phyloP scores from a whole-genome alignment of 2,113 vertebrate species.

The Menura novaehollandiae region DNA sequence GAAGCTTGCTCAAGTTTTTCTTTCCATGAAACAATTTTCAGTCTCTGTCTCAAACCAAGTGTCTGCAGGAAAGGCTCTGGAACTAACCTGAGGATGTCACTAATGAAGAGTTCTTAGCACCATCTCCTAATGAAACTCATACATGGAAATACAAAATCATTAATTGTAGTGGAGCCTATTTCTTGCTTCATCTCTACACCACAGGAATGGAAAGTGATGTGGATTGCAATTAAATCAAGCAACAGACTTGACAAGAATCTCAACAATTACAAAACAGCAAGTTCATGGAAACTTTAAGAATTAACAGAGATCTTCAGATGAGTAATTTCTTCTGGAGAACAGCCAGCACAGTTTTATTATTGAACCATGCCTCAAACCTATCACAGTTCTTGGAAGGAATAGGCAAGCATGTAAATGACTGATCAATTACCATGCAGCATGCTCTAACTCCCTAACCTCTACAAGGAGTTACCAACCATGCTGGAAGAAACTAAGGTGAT shows the following conservation, averaged over 20 bases:
- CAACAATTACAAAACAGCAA: neutral
- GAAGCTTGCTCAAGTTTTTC: neutral
- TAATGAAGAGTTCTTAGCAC: neutral
- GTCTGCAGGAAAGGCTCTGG: neutral
- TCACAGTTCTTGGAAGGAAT: neutral
- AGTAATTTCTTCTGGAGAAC: neutral
- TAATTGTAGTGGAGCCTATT: neutral
- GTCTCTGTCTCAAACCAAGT: neutral
- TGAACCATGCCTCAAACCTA: neutral
- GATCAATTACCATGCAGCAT: neutral
- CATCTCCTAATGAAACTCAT: neutral
- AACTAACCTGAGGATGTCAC: neutral
- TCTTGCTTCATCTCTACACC: neutral
- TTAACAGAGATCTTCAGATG: neutral
- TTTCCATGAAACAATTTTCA: neutral
- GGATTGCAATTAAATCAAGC: neutral
- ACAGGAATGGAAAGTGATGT: neutral
- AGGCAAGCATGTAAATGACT: neutral
- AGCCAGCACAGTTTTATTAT: neutral
- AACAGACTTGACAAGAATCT: neutral
- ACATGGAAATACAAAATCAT: neutral
- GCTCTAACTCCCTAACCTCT: neutral
- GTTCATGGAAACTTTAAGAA: neutral
- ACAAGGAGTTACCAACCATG: neutral
- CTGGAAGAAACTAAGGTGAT: neutral